Evolutionary conservation across 2,888 invertebrate species (phyloP), one percentile per base, ranked within the genome.

Genomic region (Cheilosia soror): DNA sequence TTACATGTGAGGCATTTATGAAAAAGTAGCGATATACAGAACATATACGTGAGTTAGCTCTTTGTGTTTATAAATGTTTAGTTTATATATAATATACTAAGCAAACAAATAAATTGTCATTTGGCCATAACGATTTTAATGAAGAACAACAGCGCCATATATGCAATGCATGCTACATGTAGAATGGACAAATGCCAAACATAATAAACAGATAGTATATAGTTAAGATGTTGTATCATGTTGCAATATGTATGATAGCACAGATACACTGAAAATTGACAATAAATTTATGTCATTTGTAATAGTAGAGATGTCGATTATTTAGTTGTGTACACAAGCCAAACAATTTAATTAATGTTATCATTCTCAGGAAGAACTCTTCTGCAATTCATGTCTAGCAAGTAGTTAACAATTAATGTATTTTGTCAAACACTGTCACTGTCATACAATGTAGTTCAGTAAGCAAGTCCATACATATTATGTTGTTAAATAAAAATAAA

Each of bases 1-100:
- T 77, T 60, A 62, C 31, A 60, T 69, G 57, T 51, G 58, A 84
- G 63, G 79, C 83, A 84, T 84, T 84, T 84, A 84, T 40, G 33
- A 57, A 37, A 55, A 60, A 42, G 9, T 53, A 53, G 3, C 15
- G 25, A 29, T 13, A 55, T 25, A 33, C 29, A 72, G 31, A 40
- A 42, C 40, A 31, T 62, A 6, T 53, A 25, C 29, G 53, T 81
- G 76, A 65, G 57, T 69, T 33, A 51, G 68, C 42, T 65, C 51
- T 71, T 55, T 53, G 31, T 76, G 69, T 82, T 65, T 53, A 57
- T 71, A 51, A 57, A 57, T 65, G 44, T 51, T 71, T 69, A 62
- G 44, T 51, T 71, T 69, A 62, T 20, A 47, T 37, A 11, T 53
- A 62, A 29, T 68, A 68, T 11, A 53, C 7, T 63, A 57, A 31